Evolutionary conservation across 2,888 invertebrate genomes (phyloP).

Genomic region (Agrilus cyanescens): DNA sequence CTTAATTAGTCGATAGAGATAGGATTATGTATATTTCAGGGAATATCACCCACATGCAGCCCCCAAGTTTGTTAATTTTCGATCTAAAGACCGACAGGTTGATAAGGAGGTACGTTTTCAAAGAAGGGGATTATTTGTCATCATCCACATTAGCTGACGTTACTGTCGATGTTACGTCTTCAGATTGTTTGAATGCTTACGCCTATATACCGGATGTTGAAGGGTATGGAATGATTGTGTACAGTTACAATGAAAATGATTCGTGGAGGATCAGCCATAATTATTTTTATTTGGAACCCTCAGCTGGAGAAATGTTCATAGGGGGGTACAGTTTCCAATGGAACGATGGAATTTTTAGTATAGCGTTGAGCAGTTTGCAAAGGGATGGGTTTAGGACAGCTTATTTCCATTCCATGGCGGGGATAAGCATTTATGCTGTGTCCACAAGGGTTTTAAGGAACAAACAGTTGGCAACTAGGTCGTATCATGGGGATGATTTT

Average conservation of each 20-base stretch:
- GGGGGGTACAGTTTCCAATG: slow-evolving; percentile 62
- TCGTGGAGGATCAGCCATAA: slow-evolving; percentile 62
- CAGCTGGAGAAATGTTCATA: slow-evolving; percentile 52
- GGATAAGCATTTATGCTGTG: slow-evolving; percentile 58
- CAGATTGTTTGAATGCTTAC: slow-evolving; percentile 49
- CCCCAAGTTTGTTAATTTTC: slow-evolving; percentile 52
- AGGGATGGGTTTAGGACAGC: slow-evolving; percentile 46
- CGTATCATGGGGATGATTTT: slow-evolving; percentile 44
- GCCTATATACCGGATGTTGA: slow-evolving; percentile 61
- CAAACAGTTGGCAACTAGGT: slow-evolving; percentile 40
- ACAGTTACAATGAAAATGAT: slow-evolving; percentile 45
- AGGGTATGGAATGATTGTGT: slow-evolving; percentile 49
- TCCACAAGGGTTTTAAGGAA: slow-evolving; percentile 50
- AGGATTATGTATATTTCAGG: slow-evolving; percentile 27
- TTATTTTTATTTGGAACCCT: slow-evolving; percentile 62
- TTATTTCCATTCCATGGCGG: slow-evolving; percentile 69
- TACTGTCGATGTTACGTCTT: slow-evolving; percentile 48
- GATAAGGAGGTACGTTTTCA: slow-evolving; percentile 45
- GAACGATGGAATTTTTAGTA: slow-evolving; percentile 70
- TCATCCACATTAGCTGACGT: slow-evolving; percentile 52
- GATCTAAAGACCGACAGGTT: slow-evolving; percentile 53
- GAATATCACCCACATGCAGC: slow-evolving; percentile 39
- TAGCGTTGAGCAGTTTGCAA: slow-evolving; percentile 44
- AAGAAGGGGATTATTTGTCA: slow-evolving; percentile 34
- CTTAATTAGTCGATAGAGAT: not conserved